Base-by-base conservation (phyloP, 2,797 vertebrate genomes). In the Lerista edwardsae region DNA sequence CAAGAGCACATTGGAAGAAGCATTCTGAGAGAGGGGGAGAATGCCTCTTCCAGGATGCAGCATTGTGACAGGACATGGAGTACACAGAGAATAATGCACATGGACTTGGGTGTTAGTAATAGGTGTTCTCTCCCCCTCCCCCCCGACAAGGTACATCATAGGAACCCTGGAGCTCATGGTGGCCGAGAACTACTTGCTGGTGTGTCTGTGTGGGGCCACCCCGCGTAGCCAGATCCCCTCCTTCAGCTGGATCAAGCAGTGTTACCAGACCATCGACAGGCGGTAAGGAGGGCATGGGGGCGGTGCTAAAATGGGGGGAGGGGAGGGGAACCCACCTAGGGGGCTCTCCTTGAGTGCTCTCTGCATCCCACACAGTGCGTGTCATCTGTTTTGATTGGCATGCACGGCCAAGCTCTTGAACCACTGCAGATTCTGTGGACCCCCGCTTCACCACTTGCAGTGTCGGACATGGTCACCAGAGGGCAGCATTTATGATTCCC, bases 111-210 rank as follows among this genome's bases (percentile, higher is more conserved):
- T 47, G 11, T 47, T 5, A 47, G 11, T 51, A 51, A 51, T 51
- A 51, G 47, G 47, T 12, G 12, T 23, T 21, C 12, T n/a, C 23
- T 31, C 1, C 17, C 47, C 11, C 7, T 1, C 9, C n/a, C 68
- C 90, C 11, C 41, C 39, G 19, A 65, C 92, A 6, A 98, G 97
- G 94, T 98, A 97, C 88, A 96, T 98, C 0, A 93, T 97, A 69
- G 97, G 96, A 9, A 97, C 97, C 0, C 85, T 98, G 94, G 97
- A 98, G 91, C 90, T 97, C 80, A 96, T 96, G 93, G 97, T 97
- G 0, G 97, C 97, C 0, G 96, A 98, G 82, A 96, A 96, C 88
- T 98, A 98, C 44, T 87, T 97, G 82, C 93, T 98, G 71, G 96
- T 98, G 86, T 97, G 97, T 89, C 91, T 97, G 75, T 98, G 96